phyloP scores from a whole-genome alignment of 2,888 invertebrate species.

The Phragmatobia fuliginosa region DNA sequence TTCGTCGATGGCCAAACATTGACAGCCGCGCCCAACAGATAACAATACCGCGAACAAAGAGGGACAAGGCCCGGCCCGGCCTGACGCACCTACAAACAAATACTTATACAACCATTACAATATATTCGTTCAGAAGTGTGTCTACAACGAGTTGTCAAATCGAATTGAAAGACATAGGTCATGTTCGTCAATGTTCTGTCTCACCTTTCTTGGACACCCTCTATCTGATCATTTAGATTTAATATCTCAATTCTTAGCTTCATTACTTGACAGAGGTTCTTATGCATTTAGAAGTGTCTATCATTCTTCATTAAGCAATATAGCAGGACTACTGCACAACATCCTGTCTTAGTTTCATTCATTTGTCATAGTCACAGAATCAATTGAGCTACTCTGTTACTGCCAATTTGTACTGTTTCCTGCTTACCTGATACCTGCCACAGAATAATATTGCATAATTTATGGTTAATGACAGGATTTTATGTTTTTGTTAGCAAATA shows the following conservation, averaged over 20 bases:
- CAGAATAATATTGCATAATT: background rate
- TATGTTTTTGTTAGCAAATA: background rate
- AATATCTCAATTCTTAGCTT: background rate
- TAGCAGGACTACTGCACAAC: constrained; percentile 46
- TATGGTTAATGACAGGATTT: background rate
- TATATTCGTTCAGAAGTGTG: constrained; percentile 5
- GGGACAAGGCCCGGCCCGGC: constrained; percentile 55
- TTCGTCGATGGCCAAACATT: constrained; percentile 65
- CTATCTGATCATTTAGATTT: background rate
- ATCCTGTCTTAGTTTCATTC: constrained; percentile 56
- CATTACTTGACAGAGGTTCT: background rate
- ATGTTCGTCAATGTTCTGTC: background rate
- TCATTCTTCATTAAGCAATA: constrained; percentile 47
- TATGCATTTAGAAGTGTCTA: constrained; percentile 17
- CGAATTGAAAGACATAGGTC: background rate
- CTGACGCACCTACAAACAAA: constrained; percentile 46
- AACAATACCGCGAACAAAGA: constrained; percentile 74
- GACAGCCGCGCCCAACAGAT: constrained; percentile 78
- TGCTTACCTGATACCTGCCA: constrained; percentile 43
- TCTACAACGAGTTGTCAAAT: background rate
- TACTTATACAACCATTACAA: constrained; percentile 22
- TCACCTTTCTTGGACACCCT: background rate
- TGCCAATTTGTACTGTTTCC: constrained; percentile 51
- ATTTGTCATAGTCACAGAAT: constrained; percentile 56
- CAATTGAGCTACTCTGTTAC: constrained; percentile 52